These are phyloP conservation scores for Salvelinus alpinus DNA, from an alignment of 2,113 vertebrate species.

Conservation along the genomic window DNA sequence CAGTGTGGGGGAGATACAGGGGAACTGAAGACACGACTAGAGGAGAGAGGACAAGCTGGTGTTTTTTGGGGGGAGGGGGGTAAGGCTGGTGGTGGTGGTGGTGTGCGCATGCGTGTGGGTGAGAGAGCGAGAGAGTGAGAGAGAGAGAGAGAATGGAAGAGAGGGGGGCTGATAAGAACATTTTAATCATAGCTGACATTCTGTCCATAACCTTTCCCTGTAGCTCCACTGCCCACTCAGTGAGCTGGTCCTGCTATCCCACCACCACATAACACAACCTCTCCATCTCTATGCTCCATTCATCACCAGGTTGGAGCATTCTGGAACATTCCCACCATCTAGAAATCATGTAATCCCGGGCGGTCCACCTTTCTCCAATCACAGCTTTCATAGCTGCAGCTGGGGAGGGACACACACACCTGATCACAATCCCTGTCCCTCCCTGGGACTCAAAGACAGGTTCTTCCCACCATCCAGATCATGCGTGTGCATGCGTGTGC, in stretches of 20 bases:
- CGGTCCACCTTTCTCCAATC: background rate
- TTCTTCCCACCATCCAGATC: constrained; percentile 48
- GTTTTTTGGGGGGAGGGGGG: background rate
- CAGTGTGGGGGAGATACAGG: background rate
- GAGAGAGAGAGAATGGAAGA: constrained; percentile 46
- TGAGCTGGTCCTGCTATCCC: background rate
- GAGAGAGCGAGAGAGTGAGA: background rate
- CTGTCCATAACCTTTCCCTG: constrained; percentile 51
- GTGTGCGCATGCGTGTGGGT: background rate
- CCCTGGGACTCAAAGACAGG: constrained; percentile 50
- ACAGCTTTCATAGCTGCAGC: constrained; percentile 16
- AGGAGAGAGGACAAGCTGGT: background rate
- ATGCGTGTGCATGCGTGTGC: background rate
- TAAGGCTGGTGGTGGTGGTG: background rate
- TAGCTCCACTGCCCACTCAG: background rate
- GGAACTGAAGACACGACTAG: background rate
- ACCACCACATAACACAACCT: background rate
- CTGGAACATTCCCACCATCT: constrained; percentile 20
- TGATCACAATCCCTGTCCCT: constrained; percentile 58
- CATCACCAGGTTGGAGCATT: constrained; percentile 8
- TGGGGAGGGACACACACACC: constrained; percentile 53
- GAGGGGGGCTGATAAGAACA: constrained; percentile 57
- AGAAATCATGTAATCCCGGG: background rate
- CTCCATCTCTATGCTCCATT: constrained; percentile 20
- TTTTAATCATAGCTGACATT: constrained; percentile 67